Evolutionary conservation across 2,113 vertebrate species (phyloP).

Genomic region (Sander lucioperca): DNA sequence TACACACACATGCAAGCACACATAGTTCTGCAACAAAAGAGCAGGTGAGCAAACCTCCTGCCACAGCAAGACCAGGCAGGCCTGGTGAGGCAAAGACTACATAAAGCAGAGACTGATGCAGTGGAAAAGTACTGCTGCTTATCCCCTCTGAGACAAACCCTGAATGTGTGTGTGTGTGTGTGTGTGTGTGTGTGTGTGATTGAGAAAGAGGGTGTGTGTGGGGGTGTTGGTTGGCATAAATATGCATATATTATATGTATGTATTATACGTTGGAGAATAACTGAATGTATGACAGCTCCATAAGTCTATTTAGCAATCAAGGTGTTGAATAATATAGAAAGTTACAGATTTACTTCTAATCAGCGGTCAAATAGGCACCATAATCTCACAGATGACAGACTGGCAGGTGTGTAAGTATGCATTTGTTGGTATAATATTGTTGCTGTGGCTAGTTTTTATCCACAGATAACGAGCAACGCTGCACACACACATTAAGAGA

Average conservation of each 20-base stretch:
- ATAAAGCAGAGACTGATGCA: constrained; percentile 43
- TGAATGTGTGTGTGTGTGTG: constrained; percentile 15
- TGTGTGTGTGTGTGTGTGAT: constrained; percentile 6
- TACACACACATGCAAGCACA: not conserved
- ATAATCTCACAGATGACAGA: constrained; percentile 21
- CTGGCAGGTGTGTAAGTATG: not conserved
- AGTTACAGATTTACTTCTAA: constrained; percentile 2
- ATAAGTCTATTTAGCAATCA: constrained; percentile 24
- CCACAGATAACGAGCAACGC: not conserved
- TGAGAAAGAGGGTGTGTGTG: not conserved
- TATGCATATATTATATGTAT: constrained; percentile 1
- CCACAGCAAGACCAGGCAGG: constrained; percentile 75
- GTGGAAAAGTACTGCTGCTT: constrained; percentile 76
- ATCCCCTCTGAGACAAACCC: constrained; percentile 51
- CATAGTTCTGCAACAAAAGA: constrained; percentile 45
- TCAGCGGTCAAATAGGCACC: not conserved
- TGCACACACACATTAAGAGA: constrained; percentile 20
- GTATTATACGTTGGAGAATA: not conserved
- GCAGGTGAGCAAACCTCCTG: constrained; percentile 65
- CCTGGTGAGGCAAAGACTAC: constrained; percentile 39
- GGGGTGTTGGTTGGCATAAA: not conserved
- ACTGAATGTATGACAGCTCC: not conserved
- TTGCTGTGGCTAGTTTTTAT: constrained; percentile 2
- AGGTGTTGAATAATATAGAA: constrained; percentile 8
- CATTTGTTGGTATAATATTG: not conserved